A percentile compares a stretch with the other conserved stretches of the same genome.
phyloP scores from a whole-genome alignment of 2,797 vertebrate species.

The Oreochromis grahami region DNA sequence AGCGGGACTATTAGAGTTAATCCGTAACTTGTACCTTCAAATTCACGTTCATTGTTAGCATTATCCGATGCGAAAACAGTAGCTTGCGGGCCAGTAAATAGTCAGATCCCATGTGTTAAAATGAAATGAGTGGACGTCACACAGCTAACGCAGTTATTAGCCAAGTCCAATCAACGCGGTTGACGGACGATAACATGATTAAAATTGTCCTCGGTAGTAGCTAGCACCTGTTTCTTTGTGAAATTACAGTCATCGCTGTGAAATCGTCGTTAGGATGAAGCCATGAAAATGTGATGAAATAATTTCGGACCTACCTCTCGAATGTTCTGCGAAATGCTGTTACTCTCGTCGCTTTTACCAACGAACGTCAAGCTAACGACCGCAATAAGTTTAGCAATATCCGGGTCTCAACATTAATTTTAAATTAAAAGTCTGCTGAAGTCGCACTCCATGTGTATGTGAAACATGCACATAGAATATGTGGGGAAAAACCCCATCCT shows the following conservation, averaged over 20 bases:
- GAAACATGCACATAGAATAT: background rate
- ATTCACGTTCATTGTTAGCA: accelerated
- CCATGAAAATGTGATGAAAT: background rate
- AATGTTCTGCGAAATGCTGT: slow-evolving; percentile 61
- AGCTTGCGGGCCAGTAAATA: slow-evolving; percentile 19
- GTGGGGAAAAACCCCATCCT: background rate
- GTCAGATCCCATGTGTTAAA: slow-evolving; percentile 16
- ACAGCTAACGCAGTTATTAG: slow-evolving; percentile 7
- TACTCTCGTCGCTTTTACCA: slow-evolving; percentile 40
- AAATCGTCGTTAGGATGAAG: background rate
- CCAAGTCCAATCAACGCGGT: background rate
- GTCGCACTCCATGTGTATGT: background rate
- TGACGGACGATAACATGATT: background rate
- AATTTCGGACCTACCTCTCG: slow-evolving; percentile 60
- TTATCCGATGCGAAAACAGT: background rate
- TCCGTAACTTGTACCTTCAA: accelerated
- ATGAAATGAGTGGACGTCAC: background rate
- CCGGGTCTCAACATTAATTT: background rate
- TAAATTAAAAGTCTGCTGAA: background rate
- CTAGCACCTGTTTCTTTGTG: accelerated
- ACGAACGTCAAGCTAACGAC: background rate
- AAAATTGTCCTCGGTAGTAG: accelerated
- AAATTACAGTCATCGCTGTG: accelerated
- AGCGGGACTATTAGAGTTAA: background rate
- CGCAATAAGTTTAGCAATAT: background rate